phyloP scores from a whole-genome alignment of 2,888 invertebrate species.

The Chymomyza fuscimana region DNA sequence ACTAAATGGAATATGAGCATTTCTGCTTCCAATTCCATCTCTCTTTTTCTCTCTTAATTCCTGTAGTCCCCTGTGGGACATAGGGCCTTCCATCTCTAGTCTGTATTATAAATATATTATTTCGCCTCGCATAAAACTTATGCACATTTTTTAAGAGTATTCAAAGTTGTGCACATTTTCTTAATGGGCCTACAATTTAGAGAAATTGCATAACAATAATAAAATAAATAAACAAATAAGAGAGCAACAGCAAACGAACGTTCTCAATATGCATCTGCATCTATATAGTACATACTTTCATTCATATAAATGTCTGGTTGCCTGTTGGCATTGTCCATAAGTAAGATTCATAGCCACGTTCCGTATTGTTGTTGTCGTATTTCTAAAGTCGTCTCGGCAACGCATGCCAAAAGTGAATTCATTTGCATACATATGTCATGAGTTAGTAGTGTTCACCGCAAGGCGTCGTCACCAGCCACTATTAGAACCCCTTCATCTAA shows the following conservation, averaged over 20 bases:
- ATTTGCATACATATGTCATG: neutral
- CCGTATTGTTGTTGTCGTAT: neutral
- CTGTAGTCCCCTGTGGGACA: too few relatives aligned
- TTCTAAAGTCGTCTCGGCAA: neutral
- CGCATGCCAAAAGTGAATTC: neutral
- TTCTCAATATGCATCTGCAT: neutral
- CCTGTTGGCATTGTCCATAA: neutral
- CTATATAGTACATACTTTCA: neutral
- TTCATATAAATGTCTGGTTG: neutral
- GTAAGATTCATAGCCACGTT: neutral
- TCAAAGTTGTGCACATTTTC: neutral
- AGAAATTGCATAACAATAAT: neutral
- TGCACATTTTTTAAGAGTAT: neutral
- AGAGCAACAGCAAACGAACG: neutral
- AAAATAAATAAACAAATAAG: neutral
- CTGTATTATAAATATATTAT: too few relatives aligned
- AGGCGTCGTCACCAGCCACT: neutral
- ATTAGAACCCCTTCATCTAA: neutral
- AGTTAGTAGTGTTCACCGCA: neutral
- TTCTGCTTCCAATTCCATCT: too few relatives aligned
- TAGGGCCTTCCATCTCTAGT: too few relatives aligned
- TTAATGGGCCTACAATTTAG: neutral
- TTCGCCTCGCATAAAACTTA: too few relatives aligned
- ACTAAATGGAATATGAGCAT: too few relatives aligned
- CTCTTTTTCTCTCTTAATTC: too few relatives aligned